Conservation (phyloP, 2,888 invertebrate species). For the Rhamnusium bicolor region DNA sequence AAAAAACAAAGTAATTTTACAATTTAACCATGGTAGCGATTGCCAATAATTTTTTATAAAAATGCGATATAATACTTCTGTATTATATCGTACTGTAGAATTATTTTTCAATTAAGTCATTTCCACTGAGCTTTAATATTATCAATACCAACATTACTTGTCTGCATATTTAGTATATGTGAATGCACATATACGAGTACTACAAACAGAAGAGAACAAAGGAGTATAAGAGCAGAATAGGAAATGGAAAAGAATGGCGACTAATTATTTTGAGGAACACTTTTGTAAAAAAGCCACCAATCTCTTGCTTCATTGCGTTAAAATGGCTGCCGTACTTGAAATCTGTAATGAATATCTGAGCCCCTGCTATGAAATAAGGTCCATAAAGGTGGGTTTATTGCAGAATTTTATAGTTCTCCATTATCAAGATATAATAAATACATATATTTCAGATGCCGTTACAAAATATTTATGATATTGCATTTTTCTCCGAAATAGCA, state of each 20-base stretch:
- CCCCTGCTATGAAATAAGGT: slow-evolving; percentile 12
- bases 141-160: too few species aligned
- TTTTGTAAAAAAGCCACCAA: slow-evolving; percentile 30
- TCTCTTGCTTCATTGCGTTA: slow-evolving; percentile 31
- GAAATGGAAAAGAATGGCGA: slow-evolving; percentile 11
- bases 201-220: background rate
- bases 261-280: slow-evolving; percentile 22
- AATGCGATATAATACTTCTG: too few species aligned
- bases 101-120: too few species aligned
- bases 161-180: too few species aligned
- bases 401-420: slow-evolving; percentile 25
- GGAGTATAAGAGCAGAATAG: background rate
- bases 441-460: slow-evolving; percentile 4
- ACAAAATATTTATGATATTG: slow-evolving; percentile 16
- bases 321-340: slow-evolving; percentile 32
- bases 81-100: too few species aligned
- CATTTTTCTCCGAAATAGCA: background rate
- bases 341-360: slow-evolving; percentile 43
- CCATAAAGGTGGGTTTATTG: slow-evolving; percentile 25
- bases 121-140: too few species aligned
- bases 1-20: too few species aligned
- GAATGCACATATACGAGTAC: too few species aligned
- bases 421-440: slow-evolving; percentile 30
- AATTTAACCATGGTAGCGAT: too few species aligned
- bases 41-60: too few species aligned